Base-by-base conservation (phyloP, 2,113 vertebrate genomes). In the Coptodon rendalli region DNA sequence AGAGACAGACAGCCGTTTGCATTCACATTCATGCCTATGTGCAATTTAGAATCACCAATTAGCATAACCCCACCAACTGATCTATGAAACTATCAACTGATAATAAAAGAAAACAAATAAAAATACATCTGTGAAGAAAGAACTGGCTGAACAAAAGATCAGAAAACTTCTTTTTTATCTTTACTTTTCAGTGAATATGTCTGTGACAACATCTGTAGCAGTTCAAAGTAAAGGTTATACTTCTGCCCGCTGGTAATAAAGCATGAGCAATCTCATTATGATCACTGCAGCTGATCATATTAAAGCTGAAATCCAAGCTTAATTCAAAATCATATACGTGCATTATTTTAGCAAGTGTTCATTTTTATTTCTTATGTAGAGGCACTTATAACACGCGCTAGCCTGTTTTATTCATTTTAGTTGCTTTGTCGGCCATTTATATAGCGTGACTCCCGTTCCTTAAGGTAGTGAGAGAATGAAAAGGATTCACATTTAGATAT, bases 51-150 rank as follows among this genome's bases (percentile, higher is more conserved):
- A 63, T 63, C 31, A 36, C 31, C 31, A 63, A n/a, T n/a, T 63
- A n/a, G 31, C 0, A 63, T 0, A 63, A 36, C 59, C 2, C 31
- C 17, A 63, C 59, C 4, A 36, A 36, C 17, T 63, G 6, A 63
- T 0, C 0, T 63, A 4, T 63, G 29, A 63, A 63, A 19, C 59
- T 27, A 2, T 45, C 22, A 10, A 24, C 36, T 24, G n/a, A 43
- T 24, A 1, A 43, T 38, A 24, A 43, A 43, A 71, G n/a, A 40
- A 43, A 24, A 71, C 34, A 66, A 66, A 68, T 38, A 9, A 6
- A 22, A 66, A 68, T 38, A 9, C 11, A 22, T 40, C 19, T 40
- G 19, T 40, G 63, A 66, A 5, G 61, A 38, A 40, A 9, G 34
- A 40, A 68, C 3, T 36, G 17, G 61, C 61, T 24, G 38, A 24